Base-by-base conservation (phyloP, 2,888 invertebrate species). In the Mythimna ferrago region DNA sequence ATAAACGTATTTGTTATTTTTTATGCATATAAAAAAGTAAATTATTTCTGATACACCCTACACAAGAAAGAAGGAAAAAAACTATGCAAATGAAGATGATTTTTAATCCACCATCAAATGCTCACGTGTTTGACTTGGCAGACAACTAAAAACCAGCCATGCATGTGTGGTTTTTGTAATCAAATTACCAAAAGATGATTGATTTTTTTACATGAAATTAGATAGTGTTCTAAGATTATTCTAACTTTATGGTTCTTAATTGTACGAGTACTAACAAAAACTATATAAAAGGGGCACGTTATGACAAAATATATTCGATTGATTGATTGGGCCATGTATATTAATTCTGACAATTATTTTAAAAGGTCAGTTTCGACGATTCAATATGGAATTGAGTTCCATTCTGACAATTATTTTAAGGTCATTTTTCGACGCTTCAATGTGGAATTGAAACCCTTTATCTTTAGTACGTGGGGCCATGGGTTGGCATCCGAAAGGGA, bases 191-290 rank as follows among this genome's bases (percentile, higher is more conserved):
- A 53, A 26, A 60, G 56, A 61, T n/a, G 61, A 79, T 57, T 72
- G 61, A 71, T 76, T 58, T 60, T 60, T 60, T 62, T 48, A 16
- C 26, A 72, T 1, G 32, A 48, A 41, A 66, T 63, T 53, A 61
- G 6, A 19, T 51, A n/a, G 21, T 32, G 57, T 66, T 75, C 44
- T 57, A 48, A 44, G 32, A 38, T n/a, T 11, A 26, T 76, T 71
- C 67, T 76, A n/a, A 64, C 32, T 79, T 79, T 67, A 81, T 81
- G 67, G 41, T 71, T 58, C 51, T 38, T 80, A 75, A 80, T 78
- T 66, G 62, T 57, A 69, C 21, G 19, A 41, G 62, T 57, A 69
- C 21, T 21, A 41, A 66, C 9, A 35, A 48, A 11, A 21, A 62
- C 48, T 61, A 38, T 61, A 38, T 41, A 32, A 10, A 41, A 61